Evolutionary conservation across 2,888 invertebrate genomes (phyloP), one percentile per base, ranked within the genome.

Genomic region (Ligdia adustata): DNA sequence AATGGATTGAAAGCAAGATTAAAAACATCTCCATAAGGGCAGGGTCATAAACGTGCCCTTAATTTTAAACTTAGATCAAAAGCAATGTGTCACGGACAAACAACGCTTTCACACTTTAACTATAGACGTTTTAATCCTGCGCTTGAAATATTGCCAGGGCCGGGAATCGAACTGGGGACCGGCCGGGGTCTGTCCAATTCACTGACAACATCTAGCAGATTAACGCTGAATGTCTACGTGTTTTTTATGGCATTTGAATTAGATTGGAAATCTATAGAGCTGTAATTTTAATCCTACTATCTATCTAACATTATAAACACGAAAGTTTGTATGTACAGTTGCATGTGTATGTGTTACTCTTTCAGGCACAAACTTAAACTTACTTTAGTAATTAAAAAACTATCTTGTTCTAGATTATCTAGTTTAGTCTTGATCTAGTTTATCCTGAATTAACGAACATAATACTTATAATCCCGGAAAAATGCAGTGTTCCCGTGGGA

Each of bases 121-220:
- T 66, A 75, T 73, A 76, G 75, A 79, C 79, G 74, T 69, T 80
- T 77, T 87, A 88, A 88, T 85, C 86, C 86, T 79, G 82, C 79
- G 76, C 86, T 89, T 89, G 85, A 89, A 88, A 85, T 88, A 86
- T 89, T 85, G 80, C 74, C 55, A n/a, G 62, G 63, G 79, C 75
- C 37, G 52, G 52, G 59, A 48, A 16, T 47, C 62, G 66, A 69
- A 71, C 68, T 60, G 67, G 61, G 39, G 37, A 22, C 74, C 54
- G 62, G 65, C 74, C 54, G 62, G 65, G 80, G 77, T 62, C 60
- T 60, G 72, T 75, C 72, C 79, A 76, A 80, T 83, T 75, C 79
- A 72, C 68, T 69, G 77, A 78, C 74, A 72, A 73, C 73, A 69
- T 76, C 79, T 55, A 59, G 57, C 64, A 77, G 81, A 82, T 84